Base-by-base conservation (phyloP, 2,113 vertebrate species). In the Budorcas taxicolor region DNA sequence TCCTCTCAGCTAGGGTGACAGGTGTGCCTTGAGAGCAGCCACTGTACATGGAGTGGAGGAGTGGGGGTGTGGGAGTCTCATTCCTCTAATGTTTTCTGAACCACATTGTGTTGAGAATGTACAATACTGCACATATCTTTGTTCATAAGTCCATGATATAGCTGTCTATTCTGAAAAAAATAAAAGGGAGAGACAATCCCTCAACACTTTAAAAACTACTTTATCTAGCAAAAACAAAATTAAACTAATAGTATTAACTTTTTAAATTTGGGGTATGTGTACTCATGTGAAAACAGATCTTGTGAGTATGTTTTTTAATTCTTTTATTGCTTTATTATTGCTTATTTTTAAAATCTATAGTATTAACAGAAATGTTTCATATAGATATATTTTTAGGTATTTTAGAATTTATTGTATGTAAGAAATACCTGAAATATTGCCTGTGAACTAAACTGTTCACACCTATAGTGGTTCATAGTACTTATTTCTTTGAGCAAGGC, bases 11-110 rank as follows among this genome's bases (percentile, higher is more conserved):
- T 29, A 31, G 23, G 21, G 33, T 7, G 29, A n/a, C 4, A 88
- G 16, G 10, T 19, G 17, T 57, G 17, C 6, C 16, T 47, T 7
- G 13, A 76, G 3, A 10, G 2, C 2, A 60, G 5, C 25, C 2
- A 13, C 14, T 12, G 3, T n/a, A 5, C 7, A 17, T 3, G 5
- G 67, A 25, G 36, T 1, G 3, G 43, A 8, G 5, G 67, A 25
- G 36, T 0, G 3, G 43, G 15, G 13, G 21, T 11, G 19, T 74
- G 19, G 19, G 3, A 43, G 7, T 25, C 19, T 11, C 31, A 8
- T 5, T 29, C 55, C 45, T 57, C 6, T 25, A 31, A 52, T 0
- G 2, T 40, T 50, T 67, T 67, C 45, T 88, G 17, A 2, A 7
- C 5, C 23, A 33, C 4, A 31, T 3, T 52, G 14, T 58, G 6